Evolutionary conservation across 2,797 vertebrate species (phyloP).

Genomic region (Semaprochilodus insignis): DNA sequence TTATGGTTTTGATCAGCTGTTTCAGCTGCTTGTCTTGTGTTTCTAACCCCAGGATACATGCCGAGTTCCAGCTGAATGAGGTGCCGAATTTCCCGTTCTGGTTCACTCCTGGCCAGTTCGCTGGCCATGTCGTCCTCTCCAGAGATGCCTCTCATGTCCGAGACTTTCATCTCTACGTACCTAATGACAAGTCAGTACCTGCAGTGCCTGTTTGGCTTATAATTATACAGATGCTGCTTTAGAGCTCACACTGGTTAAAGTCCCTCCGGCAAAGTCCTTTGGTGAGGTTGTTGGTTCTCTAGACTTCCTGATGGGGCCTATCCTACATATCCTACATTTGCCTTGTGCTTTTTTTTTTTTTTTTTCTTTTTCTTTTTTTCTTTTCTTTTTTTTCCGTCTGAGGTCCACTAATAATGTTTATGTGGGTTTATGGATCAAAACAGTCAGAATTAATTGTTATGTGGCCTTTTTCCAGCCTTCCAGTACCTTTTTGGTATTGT

Average conservation of each 20-base stretch:
- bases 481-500: too few species aligned
- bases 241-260: neutral
- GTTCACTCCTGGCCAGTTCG: conserved; percentile 97
- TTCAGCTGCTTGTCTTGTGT: neutral
- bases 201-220: neutral
- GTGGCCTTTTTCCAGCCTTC: too few species aligned
- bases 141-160: conserved; percentile 92
- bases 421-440: too few species aligned
- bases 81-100: conserved; percentile 97
- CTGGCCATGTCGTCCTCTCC: conserved; percentile 89
- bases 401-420: too few species aligned
- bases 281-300: neutral
- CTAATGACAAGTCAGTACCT: conserved; percentile 85
- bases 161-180: conserved; percentile 91
- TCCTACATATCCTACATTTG: too few species aligned
- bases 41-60: conserved; percentile 86
- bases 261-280: neutral
- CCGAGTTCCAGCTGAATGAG: conserved; percentile 97
- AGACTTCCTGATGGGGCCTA: neutral
- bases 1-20: neutral
- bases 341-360: neutral
- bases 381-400: too few species aligned
- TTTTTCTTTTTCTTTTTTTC: too few species aligned
- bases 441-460: too few species aligned
- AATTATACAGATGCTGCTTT: neutral